Evolutionary conservation across 2,113 vertebrate species (phyloP).

Genomic region (Chaetodon auriga): DNA sequence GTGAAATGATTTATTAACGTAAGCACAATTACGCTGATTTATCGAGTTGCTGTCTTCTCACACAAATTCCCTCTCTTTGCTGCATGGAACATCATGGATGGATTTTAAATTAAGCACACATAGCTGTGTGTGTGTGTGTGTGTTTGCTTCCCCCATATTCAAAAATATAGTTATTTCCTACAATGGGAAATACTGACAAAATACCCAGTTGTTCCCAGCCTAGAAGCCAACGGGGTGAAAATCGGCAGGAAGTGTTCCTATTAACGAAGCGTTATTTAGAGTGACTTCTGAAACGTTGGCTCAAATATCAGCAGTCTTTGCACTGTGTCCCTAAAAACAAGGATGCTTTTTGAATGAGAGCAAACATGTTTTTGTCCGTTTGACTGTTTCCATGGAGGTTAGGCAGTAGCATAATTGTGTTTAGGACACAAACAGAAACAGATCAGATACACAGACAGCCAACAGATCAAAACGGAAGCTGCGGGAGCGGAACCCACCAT

Average conservation of each 20-base stretch:
- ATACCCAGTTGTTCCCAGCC: constrained; percentile 41
- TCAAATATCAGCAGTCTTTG: constrained; percentile 48
- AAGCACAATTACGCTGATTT: background rate
- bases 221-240: constrained; percentile 53
- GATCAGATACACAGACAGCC: constrained; percentile 76
- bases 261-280: constrained; percentile 53
- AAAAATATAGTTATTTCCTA: constrained; percentile 46
- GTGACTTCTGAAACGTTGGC: constrained; percentile 60
- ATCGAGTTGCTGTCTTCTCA: background rate
- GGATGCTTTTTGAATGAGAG: constrained; percentile 64
- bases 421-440: constrained; percentile 75
- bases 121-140: background rate
- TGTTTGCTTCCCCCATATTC: constrained; percentile 22
- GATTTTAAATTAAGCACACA: constrained; percentile 65
- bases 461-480: constrained; percentile 79
- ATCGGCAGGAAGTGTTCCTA: constrained; percentile 55
- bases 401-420: constrained; percentile 76
- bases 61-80: constrained; percentile 20
- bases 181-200: constrained; percentile 18
- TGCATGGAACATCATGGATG: constrained; percentile 53
- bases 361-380: constrained; percentile 73
- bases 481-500: constrained; percentile 76
- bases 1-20: constrained; percentile 51
- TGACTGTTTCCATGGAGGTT: constrained; percentile 80
- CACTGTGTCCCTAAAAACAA: constrained; percentile 61